Base-by-base conservation (phyloP, 30 jellyfish, hydroid and myxozoan species). In the Turritopsis rubra region DNA sequence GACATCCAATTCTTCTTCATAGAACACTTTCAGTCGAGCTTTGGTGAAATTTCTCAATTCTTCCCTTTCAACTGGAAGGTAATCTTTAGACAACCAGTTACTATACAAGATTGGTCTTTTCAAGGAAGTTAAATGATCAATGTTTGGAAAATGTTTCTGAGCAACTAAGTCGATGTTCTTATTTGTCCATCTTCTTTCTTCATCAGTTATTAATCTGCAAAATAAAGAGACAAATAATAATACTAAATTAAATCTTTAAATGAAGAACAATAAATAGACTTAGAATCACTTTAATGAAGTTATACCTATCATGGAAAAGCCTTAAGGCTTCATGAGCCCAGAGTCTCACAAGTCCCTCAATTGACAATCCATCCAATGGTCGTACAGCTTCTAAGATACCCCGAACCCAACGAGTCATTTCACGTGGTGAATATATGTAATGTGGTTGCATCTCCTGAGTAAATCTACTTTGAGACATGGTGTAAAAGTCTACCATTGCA, bases 361-460 rank as follows among this genome's bases (percentile, higher is more conserved):
- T 86, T 3, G 97, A 71, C 65, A 94, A 76, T 16, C 88, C 81
- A 52, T 94, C 99, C 70, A 88, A 70, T 21, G 99, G 99, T 53
- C 84, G 86, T 75, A 94, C 28, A 8, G 99, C 99, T 88, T 95
- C 99, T 18, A 88, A 79, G 21, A 95, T 89, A 16, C 99, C 99
- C 24, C 97, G 80, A 5, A 95, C 99, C 99, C 99, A 95, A 8
- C 97, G 86, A 41, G 97, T 95, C 97, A 95, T 89, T 66, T 95
- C 99, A 71, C 99, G 95, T 54, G 99, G 99, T 72, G 97, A 91
- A 94, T 95, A 95, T 0, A 90, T 95, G 95, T 95, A 95, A 76
- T 95, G 99, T 1, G 99, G 99, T 86, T 94, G 99, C 99, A 94
- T 94, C 84, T 94, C 99, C 84, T 94, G 99, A 4, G 99, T 94